Conservation (phyloP, 2,113 vertebrate species). For the Sorex araneus region DNA sequence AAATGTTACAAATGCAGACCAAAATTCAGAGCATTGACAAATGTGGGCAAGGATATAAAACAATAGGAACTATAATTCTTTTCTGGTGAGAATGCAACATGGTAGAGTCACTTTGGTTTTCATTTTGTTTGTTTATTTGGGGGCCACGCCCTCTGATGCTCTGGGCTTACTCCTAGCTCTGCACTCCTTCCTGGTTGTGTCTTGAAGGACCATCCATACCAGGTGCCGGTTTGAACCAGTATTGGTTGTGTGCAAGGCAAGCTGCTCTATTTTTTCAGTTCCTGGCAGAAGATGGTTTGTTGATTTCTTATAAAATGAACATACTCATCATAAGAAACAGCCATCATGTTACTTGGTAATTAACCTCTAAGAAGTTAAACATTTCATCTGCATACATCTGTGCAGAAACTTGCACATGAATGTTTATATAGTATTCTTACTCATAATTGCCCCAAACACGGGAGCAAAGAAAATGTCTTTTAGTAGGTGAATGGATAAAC, state of each 20-base stretch:
- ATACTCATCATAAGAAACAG: neutral
- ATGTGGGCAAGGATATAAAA: neutral
- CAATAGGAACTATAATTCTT: neutral
- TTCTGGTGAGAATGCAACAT: neutral
- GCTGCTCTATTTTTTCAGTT: too few species aligned
- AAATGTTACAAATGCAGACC: neutral
- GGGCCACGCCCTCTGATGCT: too few species aligned
- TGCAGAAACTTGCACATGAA: neutral
- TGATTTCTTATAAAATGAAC: neutral
- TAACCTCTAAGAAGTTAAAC: neutral
- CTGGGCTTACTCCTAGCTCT: too few species aligned
- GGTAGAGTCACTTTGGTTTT: too few species aligned
- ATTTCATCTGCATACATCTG: too few species aligned
- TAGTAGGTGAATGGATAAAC: neutral
- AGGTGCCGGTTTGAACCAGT: too few species aligned
- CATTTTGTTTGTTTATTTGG: too few species aligned
- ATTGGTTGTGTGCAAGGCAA: too few species aligned
- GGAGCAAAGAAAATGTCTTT: neutral
- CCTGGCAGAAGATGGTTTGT: neutral
- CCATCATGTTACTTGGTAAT: neutral
- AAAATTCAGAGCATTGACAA: neutral
- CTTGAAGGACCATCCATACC: too few species aligned
- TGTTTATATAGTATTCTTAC: slow-evolving; percentile 32
- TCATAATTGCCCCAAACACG: neutral
- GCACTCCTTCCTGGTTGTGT: too few species aligned